phyloP scores from a whole-genome alignment of 2,888 invertebrate species.

The Drosophila paracracens region DNA sequence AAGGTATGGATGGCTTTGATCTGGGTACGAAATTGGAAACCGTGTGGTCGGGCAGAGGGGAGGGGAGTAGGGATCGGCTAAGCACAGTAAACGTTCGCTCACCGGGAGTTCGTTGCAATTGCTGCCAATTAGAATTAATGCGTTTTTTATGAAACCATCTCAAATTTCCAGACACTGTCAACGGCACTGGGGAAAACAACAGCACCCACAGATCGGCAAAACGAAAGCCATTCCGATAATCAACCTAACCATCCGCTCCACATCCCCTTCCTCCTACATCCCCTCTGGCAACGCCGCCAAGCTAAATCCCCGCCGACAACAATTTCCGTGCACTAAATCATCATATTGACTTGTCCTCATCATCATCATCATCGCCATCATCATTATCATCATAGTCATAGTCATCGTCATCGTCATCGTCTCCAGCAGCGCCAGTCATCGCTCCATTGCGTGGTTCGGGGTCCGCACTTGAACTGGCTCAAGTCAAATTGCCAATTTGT shows the following conservation, averaged over 20 bases:
- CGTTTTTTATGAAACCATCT: constrained; percentile 75
- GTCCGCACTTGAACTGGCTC: constrained; percentile 54
- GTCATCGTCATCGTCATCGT: constrained; percentile 31
- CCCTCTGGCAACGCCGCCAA: background rate
- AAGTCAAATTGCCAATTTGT: constrained; percentile 79
- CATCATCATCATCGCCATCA: constrained; percentile 36
- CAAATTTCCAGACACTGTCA: constrained; percentile 63
- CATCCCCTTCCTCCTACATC: background rate
- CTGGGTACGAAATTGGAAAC: constrained; percentile 1
- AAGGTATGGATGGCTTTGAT: constrained; percentile 1
- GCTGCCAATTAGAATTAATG: constrained; percentile 82
- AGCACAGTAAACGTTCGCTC: constrained; percentile 46
- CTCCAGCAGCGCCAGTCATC: constrained; percentile 62
- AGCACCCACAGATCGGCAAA: constrained; percentile 40
- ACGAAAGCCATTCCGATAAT: constrained; percentile 3
- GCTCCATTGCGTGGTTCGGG: constrained; percentile 39
- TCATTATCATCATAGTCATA: constrained; percentile 1
- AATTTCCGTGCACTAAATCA: constrained; percentile 72
- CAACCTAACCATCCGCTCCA: background rate
- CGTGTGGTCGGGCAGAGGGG: fast-evolving
- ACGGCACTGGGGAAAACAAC: constrained; percentile 22
- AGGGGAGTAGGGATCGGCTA: background rate
- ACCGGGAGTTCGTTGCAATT: constrained; percentile 74
- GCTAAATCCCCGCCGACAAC: constrained; percentile 41
- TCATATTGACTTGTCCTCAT: constrained; percentile 71